Evolutionary conservation across 2,888 invertebrate genomes (phyloP), one percentile per base, ranked within the genome.

Genomic region (Cryptus armator): DNA sequence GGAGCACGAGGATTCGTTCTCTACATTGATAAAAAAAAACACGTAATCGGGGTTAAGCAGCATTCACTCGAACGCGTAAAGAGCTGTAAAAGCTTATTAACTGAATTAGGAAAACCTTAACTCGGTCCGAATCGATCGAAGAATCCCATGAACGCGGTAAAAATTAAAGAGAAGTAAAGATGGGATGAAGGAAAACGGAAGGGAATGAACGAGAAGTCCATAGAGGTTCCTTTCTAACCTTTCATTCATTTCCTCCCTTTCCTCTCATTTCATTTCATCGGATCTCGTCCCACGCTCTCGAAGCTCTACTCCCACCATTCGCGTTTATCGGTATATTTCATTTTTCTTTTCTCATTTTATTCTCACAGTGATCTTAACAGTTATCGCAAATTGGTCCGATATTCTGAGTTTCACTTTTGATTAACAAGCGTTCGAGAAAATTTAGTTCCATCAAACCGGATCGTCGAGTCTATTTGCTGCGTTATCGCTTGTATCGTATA

Each of bases 71-170:
- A 14, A 53, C 67, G 78, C 19, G 29, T 59, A 32, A 66, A 74
- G 43, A 46, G 56, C 51, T 56, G 56, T 71, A 66, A 59, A 71
- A 70, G 81, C 81, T 81, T 84, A 84, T 84, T 84, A 84, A 81
- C 71, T 51, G 78, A 66, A 78, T 84, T 77, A 62, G 46, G 74
- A 74, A 37, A 67, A 59, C 44, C 77, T 77, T 74, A 81, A 77
- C 68, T 77, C 59, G 2, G 68, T 46, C 19, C 48, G 48, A 53
- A 77, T 84, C 81, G 81, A 81, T 84, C 53, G 74, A 70, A 64
- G 64, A 64, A 70, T 19, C 48, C 56, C 48, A 78, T 70, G 56
- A 53, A 14, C 19, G 59, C 62, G 51, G 64, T 67, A 62, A 81
- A 77, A 84, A 81, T 81, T 81, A 64, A 78, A 56, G 56, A 74